A percentile compares a stretch with the other conserved stretches of the same genome.
phyloP scores from a whole-genome alignment of 2,888 invertebrate species.

The Marasmarcha lunaedactyla region DNA sequence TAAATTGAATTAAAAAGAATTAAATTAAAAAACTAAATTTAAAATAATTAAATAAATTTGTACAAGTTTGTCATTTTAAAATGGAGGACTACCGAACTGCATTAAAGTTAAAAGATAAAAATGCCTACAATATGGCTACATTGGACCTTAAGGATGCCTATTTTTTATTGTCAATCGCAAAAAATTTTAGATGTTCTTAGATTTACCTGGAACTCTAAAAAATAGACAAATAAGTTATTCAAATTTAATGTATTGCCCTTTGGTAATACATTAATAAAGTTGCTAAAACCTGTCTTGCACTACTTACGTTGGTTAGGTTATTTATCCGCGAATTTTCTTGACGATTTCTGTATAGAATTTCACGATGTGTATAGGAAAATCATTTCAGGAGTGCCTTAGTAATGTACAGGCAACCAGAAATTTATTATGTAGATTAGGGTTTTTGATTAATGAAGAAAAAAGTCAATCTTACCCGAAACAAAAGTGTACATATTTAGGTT shows the following conservation, averaged over 20 bases:
- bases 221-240: not conserved
- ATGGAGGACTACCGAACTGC: conserved; percentile 5
- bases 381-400: no score
- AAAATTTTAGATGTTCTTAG: not conserved
- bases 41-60: conserved; percentile 6
- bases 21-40: conserved; percentile 7
- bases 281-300: no score
- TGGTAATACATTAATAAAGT: not conserved
- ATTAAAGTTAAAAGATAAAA: not conserved
- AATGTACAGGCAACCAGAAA: no score
- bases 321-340: no score
- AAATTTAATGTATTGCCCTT: conserved; percentile 1
- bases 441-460: no score
- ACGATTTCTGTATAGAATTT: no score
- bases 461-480: no score
- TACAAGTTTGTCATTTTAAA: conserved; percentile 3
- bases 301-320: no score
- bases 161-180: not conserved
- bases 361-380: no score
- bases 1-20: conserved; percentile 4
- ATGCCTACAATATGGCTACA: not conserved
- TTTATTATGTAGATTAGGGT: no score
- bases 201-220: not conserved
- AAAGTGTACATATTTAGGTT: no score
- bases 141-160: not conserved